phyloP scores from a whole-genome alignment of 2,888 invertebrate species.

The Eumacrocentrus americanus region DNA sequence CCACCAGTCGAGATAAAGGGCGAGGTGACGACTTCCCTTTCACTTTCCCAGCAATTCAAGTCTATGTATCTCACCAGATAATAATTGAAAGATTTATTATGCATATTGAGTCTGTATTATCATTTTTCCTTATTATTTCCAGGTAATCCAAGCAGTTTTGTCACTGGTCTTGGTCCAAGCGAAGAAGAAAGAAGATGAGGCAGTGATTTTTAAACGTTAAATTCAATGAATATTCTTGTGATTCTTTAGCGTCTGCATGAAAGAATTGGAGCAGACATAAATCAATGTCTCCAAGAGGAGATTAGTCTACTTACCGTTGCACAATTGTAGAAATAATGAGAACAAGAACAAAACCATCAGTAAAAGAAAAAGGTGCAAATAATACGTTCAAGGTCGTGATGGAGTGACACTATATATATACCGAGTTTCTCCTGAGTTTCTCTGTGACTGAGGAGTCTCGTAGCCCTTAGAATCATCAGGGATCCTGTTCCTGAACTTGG shows the following conservation, averaged over 20 bases:
- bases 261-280: conserved; percentile 1
- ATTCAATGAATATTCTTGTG: not conserved
- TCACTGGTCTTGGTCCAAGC: conserved; percentile 75
- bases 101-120: not conserved
- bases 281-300: not conserved
- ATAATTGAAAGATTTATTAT: not conserved
- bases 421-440: conserved; percentile 49
- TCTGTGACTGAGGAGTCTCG: conserved; percentile 44
- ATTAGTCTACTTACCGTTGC: not conserved
- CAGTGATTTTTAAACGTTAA: conserved; percentile 63
- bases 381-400: not conserved
- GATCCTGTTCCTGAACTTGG: conserved; percentile 57
- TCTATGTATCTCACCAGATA: not conserved
- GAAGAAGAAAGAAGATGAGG: conserved; percentile 76
- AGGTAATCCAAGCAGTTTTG: conserved; percentile 76
- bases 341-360: conserved; percentile 6
- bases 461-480: conserved; percentile 51
- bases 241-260: not conserved
- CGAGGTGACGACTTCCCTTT: conserved; percentile 5
- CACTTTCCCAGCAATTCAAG: conserved; percentile 6
- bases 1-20: conserved; percentile 4
- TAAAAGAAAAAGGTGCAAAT: conserved; percentile 6
- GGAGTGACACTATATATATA: conserved; percentile 3
- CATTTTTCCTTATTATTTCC: conserved; percentile 48
- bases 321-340: not conserved